Conservation (phyloP, 2,888 invertebrate genomes). For the Eulithis prunata region DNA sequence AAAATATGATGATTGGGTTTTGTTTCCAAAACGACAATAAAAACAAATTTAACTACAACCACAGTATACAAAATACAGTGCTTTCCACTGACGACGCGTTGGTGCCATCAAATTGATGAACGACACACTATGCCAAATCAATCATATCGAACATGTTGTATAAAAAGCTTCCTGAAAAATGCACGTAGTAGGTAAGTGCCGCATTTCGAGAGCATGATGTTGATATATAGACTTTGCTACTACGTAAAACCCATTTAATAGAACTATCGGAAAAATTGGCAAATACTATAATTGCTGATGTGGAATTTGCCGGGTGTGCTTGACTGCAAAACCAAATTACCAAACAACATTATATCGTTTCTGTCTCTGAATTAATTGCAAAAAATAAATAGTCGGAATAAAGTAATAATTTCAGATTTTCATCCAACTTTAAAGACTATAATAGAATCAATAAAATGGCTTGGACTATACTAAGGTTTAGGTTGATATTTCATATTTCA, state of each 20-base stretch:
- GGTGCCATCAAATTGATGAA: slow-evolving; percentile 37
- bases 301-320: slow-evolving; percentile 1
- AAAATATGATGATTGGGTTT: no score
- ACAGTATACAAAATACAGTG: slow-evolving; percentile 18
- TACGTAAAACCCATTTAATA: slow-evolving; percentile 10
- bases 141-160: slow-evolving; percentile 32
- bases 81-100: slow-evolving; percentile 23
- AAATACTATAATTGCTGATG: slow-evolving; percentile 5
- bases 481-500: slow-evolving; percentile 20
- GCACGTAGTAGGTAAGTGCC: slow-evolving; percentile 14
- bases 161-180: slow-evolving; percentile 26
- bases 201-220: slow-evolving; percentile 12
- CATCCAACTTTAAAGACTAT: not conserved
- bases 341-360: not conserved
- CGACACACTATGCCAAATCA: slow-evolving; percentile 36
- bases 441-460: slow-evolving; percentile 12
- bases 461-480: slow-evolving; percentile 13
- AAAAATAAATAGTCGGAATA: no score
- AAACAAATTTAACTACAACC: not conserved
- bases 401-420: no score
- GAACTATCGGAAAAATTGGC: not conserved
- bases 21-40: no score
- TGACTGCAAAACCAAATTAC: not conserved
- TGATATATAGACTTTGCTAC: slow-evolving; percentile 12
- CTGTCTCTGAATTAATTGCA: not conserved